Percentiles rank a stretch among this genome's conserved stretches.
phyloP scores from a whole-genome alignment of 2,888 invertebrate genomes.

The Parthenolecanium corni region DNA sequence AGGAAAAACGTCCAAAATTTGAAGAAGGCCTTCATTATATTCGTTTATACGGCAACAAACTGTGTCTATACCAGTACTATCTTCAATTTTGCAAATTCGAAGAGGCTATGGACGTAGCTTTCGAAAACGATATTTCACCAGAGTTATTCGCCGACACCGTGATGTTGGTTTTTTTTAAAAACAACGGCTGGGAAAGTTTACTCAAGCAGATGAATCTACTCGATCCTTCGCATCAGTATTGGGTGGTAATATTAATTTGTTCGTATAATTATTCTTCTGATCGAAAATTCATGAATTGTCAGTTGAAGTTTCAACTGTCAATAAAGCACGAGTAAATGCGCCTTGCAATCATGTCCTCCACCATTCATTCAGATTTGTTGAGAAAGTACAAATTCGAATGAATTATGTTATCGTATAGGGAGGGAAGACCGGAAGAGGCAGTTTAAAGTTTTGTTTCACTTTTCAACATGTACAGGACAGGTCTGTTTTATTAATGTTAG shows the following conservation, averaged over 20 bases:
- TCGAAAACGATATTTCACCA: slow-evolving; percentile 53
- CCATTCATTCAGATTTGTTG: too few species aligned
- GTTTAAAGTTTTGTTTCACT: too few species aligned
- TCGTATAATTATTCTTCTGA: too few species aligned
- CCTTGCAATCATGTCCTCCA: too few species aligned
- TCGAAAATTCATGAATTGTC: too few species aligned
- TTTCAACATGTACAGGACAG: too few species aligned
- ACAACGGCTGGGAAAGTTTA: slow-evolving; percentile 40
- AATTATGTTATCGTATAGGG: too few species aligned
- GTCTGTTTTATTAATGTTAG: too few species aligned
- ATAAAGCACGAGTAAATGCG: too few species aligned
- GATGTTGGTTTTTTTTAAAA: slow-evolving; percentile 55
- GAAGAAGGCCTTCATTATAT: slow-evolving; percentile 75
- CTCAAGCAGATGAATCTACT: slow-evolving; percentile 52
- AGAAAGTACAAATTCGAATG: too few species aligned
- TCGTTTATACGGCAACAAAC: slow-evolving; percentile 63
- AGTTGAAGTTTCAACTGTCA: too few species aligned
- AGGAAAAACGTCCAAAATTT: slow-evolving; percentile 5
- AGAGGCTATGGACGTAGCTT: slow-evolving; percentile 54
- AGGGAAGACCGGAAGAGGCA: too few species aligned
- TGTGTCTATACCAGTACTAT: slow-evolving; percentile 61
- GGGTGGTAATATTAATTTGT: slow-evolving; percentile 54
- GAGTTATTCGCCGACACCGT: slow-evolving; percentile 62
- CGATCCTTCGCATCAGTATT: slow-evolving; percentile 54
- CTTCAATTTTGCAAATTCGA: slow-evolving; percentile 57